Conservation (phyloP, 2,113 vertebrate species). For the Caracal caracal region DNA sequence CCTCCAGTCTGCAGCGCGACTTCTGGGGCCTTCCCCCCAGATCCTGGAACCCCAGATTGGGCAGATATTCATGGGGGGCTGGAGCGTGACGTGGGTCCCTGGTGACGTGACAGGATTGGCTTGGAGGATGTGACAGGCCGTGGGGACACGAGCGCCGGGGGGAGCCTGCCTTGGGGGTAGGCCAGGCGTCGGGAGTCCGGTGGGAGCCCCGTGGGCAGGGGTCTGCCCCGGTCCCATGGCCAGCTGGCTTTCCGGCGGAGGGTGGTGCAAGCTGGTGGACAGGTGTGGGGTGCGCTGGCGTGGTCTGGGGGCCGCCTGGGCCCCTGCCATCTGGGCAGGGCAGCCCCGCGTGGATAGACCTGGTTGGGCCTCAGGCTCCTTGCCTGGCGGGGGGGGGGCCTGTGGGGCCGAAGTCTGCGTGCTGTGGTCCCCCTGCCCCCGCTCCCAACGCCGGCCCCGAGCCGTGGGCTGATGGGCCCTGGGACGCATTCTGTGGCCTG, state of each 20-base stretch:
- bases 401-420: neutral
- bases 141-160: neutral
- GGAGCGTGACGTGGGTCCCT: fast-evolving
- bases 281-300: fast-evolving
- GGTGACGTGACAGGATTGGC: neutral
- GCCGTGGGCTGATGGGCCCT: neutral
- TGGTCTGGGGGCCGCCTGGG: neutral
- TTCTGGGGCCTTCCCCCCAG: fast-evolving
- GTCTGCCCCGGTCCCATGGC: fast-evolving
- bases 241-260: neutral
- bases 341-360: neutral
- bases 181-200: fast-evolving
- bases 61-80: fast-evolving
- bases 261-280: fast-evolving
- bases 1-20: fast-evolving
- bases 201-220: fast-evolving
- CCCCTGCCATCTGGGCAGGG: neutral
- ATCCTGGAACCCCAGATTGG: fast-evolving
- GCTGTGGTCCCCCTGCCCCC: fast-evolving
- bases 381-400: fast-evolving
- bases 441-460: fast-evolving
- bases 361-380: neutral
- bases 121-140: fast-evolving
- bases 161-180: fast-evolving
- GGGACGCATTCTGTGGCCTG: neutral